These are phyloP conservation scores for Struthidea cinerea DNA, from an alignment of 2,113 vertebrate genomes.

Conservation along the genomic window DNA sequence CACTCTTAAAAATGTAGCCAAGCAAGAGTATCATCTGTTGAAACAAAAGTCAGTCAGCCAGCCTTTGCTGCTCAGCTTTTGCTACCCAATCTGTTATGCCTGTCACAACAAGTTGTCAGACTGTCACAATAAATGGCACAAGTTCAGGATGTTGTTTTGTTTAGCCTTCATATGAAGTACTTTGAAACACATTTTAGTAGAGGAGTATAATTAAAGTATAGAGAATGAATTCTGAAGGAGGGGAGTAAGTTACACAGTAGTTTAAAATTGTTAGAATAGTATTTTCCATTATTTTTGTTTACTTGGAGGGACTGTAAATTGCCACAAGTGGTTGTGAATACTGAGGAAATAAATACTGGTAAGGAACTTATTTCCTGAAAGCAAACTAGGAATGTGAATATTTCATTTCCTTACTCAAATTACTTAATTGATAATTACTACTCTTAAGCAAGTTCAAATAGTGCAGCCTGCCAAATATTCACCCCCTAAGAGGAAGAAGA, in stretches of 20 bases:
- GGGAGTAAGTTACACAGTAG: not conserved
- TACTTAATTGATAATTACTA: not conserved
- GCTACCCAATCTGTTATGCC: not conserved
- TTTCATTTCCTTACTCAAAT: not conserved
- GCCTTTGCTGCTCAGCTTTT: constrained; percentile 9
- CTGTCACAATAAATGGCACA: constrained; percentile 3
- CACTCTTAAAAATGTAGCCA: not conserved
- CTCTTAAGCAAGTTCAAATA: not conserved
- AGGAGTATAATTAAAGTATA: not conserved
- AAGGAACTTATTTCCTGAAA: not conserved
- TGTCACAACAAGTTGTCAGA: constrained; percentile 6
- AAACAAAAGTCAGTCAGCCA: not conserved
- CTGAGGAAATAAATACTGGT: not conserved
- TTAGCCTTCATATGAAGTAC: not conserved
- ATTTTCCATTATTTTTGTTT: not conserved
- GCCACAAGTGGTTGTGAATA: not conserved
- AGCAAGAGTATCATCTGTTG: not conserved
- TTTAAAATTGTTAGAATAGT: not conserved
- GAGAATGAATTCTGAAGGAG: not conserved
- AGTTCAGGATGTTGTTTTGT: not conserved
- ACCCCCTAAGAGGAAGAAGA: not conserved
- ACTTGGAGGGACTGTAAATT: not conserved
- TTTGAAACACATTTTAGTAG: not conserved
- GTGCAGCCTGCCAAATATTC: not conserved
- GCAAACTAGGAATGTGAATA: not conserved